Conservation (phyloP, 2,113 vertebrate genomes). For the Leptobrachium ailaonicum region DNA sequence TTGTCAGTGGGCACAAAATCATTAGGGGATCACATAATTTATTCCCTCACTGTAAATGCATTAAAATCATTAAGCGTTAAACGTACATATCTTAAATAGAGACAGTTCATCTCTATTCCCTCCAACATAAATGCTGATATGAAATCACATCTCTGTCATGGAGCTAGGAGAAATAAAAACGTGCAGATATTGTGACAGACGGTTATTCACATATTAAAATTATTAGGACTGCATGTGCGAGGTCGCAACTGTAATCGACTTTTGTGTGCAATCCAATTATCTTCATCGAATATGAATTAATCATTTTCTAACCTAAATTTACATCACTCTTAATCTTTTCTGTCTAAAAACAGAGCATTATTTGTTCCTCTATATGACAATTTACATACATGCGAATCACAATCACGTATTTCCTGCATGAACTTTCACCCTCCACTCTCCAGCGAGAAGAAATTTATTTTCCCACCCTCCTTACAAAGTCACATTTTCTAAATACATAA, state of each 20-base stretch:
- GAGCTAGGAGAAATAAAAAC: not conserved
- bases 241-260: not conserved
- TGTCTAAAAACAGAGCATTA: slow-evolving; percentile 6
- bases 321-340: not conserved
- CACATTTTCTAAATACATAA: slow-evolving; percentile 7
- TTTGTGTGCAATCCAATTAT: not conserved
- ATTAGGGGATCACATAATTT: too few species aligned
- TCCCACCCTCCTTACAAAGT: slow-evolving; percentile 2
- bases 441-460: slow-evolving; percentile 36
- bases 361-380: not conserved
- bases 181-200: slow-evolving; percentile 2
- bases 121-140: not conserved
- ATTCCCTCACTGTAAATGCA: too few species aligned
- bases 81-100: too few species aligned
- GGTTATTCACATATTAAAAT: not conserved
- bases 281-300: not conserved
- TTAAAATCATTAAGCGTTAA: too few species aligned
- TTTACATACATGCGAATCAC: slow-evolving; percentile 25
- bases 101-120: not conserved
- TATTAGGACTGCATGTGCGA: not conserved
- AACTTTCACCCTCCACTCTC: slow-evolving; percentile 9
- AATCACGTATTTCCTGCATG: slow-evolving; percentile 1
- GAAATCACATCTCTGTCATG: not conserved
- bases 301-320: slow-evolving; percentile 9
- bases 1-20: too few species aligned